A percentile compares a stretch with the other conserved stretches of the same genome.
These are phyloP conservation scores for Tenebrio molitor DNA, from an alignment of 1,140 invertebrate genomes.

Conservation along the genomic window DNA sequence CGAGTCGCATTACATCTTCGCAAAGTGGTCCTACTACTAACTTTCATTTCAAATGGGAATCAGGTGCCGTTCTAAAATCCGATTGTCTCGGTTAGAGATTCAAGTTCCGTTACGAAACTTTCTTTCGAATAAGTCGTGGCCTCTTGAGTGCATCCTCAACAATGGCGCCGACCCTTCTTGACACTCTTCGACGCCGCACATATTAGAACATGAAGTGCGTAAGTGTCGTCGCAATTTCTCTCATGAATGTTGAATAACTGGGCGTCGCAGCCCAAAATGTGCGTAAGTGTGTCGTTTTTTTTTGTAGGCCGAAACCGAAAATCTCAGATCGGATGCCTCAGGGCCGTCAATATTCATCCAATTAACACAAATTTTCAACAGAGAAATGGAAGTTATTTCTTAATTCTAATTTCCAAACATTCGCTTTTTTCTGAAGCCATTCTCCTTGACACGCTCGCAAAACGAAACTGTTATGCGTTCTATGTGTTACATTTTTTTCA, in stretches of 20 bases:
- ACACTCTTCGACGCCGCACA: no score
- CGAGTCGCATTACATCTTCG: background rate
- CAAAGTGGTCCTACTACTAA: background rate
- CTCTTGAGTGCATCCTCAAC: no score
- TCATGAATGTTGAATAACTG: no score
- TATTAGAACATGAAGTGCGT: no score
- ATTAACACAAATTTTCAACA: background rate
- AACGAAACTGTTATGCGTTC: background rate
- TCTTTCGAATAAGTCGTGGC: no score
- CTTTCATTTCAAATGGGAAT: slow-evolving; percentile 19
- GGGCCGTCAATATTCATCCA: no score
- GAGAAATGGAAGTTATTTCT: no score
- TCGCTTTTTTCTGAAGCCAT: background rate
- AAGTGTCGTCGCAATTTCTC: no score
- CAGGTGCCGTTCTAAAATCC: slow-evolving; percentile 21
- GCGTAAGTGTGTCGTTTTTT: background rate
- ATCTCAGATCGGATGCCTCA: no score
- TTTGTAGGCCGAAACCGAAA: no score
- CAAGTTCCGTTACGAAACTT: slow-evolving; percentile 32
- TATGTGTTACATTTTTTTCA: slow-evolving; percentile 68
- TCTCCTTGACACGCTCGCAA: background rate
- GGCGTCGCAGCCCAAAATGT: no score
- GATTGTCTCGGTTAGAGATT: background rate
- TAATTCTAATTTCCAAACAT: background rate
- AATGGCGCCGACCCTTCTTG: no score